phyloP scores from a whole-genome alignment of 2,888 invertebrate genomes.

The Uloborus plumipes region DNA sequence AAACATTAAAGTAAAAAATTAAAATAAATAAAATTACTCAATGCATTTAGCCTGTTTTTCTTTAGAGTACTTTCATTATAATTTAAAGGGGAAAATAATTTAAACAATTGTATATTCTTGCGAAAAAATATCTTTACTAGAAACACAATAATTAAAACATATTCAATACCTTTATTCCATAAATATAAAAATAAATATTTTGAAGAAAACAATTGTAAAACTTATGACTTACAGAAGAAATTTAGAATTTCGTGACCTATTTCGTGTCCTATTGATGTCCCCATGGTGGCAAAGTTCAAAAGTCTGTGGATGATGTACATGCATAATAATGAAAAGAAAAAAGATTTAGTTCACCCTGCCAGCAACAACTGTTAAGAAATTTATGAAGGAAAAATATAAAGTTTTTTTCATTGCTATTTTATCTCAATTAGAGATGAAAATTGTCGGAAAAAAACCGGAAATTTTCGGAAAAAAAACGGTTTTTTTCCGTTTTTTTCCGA shows the following conservation, averaged over 20 bases:
- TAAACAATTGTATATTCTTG: too few relatives aligned
- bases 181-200: background rate
- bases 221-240: conserved; percentile 14
- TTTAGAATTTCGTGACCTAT: conserved; percentile 19
- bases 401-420: too few relatives aligned
- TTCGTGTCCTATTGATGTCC: conserved; percentile 36
- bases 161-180: background rate
- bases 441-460: too few relatives aligned
- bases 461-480: too few relatives aligned
- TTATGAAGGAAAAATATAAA: background rate
- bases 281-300: conserved; percentile 31
- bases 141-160: background rate
- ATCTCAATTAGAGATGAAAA: too few relatives aligned
- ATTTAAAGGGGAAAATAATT: too few relatives aligned
- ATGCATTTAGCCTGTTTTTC: too few relatives aligned
- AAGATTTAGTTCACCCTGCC: background rate
- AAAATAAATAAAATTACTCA: too few relatives aligned
- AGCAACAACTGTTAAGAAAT: background rate
- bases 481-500: too few relatives aligned
- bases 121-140: background rate
- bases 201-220: background rate
- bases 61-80: too few relatives aligned
- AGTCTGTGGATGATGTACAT: conserved; percentile 7
- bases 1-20: too few relatives aligned
- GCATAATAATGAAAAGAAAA: background rate